Conservation (phyloP, 1,140 invertebrate genomes). For the Sogatella furcifera region DNA sequence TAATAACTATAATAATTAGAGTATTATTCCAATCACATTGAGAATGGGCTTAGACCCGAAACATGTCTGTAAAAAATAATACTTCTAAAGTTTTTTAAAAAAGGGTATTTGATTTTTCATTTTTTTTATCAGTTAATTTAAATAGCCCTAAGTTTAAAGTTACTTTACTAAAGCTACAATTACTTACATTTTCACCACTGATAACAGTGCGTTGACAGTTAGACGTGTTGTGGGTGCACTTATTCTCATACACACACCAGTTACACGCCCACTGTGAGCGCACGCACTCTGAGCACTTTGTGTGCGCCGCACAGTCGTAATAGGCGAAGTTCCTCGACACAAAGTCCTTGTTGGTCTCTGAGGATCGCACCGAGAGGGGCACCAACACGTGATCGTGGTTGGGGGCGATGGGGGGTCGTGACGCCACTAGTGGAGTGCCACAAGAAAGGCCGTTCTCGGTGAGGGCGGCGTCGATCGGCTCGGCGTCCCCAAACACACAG, state of each 20-base stretch:
- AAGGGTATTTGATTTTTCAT: too few relatives aligned
- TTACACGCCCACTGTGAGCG: slow-evolving; percentile 84
- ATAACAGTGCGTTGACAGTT: slow-evolving; percentile 66
- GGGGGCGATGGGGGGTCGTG: slow-evolving; percentile 66
- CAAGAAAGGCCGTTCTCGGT: slow-evolving; percentile 72
- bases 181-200: slow-evolving; percentile 65
- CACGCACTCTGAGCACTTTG: slow-evolving; percentile 75
- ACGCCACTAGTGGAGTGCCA: slow-evolving; percentile 63
- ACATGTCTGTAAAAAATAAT: too few relatives aligned
- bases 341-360: slow-evolving; percentile 92
- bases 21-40: too few relatives aligned
- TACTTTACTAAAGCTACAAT: too few relatives aligned
- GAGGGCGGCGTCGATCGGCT: slow-evolving; percentile 76
- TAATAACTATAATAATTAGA: too few relatives aligned
- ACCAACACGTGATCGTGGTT: slow-evolving; percentile 82
- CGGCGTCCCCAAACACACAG: slow-evolving; percentile 79
- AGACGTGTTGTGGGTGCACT: slow-evolving; percentile 79
- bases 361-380: slow-evolving; percentile 82
- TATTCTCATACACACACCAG: slow-evolving; percentile 94
- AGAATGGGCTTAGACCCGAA: too few relatives aligned
- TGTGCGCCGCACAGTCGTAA: slow-evolving; percentile 85
- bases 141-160: too few relatives aligned
- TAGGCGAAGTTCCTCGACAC: slow-evolving; percentile 87
- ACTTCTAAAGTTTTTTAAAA: too few relatives aligned
- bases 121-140: too few relatives aligned